phyloP scores from a whole-genome alignment of 2,888 invertebrate genomes.

The Euproctis similis region DNA sequence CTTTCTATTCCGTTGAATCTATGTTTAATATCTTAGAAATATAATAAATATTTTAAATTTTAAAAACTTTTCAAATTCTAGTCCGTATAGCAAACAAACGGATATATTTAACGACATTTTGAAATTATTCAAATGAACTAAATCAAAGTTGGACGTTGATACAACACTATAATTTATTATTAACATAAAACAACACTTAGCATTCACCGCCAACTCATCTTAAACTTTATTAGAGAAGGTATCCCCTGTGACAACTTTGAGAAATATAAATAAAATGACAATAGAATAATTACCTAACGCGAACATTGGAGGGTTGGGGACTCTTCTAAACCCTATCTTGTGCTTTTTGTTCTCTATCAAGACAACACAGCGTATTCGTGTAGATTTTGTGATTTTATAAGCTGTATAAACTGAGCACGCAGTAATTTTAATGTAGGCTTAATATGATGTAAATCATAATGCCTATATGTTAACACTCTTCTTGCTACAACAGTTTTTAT shows the following conservation, averaged over 20 bases:
- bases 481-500: no score
- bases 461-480: no score
- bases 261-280: constrained; percentile 71
- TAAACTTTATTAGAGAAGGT: constrained; percentile 66
- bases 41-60: no score
- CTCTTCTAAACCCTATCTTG: constrained; percentile 35
- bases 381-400: no score
- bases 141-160: constrained; percentile 36
- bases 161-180: constrained; percentile 56
- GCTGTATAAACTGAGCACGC: no score
- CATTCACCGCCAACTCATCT: constrained; percentile 49
- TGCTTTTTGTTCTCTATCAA: constrained; percentile 14
- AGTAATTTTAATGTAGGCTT: no score
- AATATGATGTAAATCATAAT: no score
- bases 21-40: no score
- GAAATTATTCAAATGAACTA: constrained; percentile 47
- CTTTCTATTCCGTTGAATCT: no score
- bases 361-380: constrained; percentile 11
- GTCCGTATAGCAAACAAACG: no score
- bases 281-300: constrained; percentile 58
- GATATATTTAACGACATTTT: constrained; percentile 21
- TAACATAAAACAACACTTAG: constrained; percentile 71
- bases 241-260: constrained; percentile 54
- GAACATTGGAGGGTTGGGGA: constrained; percentile 37
- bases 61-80: no score